Evolutionary conservation across 2,888 invertebrate species (phyloP).

Genomic region (Synanthedon tipuliformis): DNA sequence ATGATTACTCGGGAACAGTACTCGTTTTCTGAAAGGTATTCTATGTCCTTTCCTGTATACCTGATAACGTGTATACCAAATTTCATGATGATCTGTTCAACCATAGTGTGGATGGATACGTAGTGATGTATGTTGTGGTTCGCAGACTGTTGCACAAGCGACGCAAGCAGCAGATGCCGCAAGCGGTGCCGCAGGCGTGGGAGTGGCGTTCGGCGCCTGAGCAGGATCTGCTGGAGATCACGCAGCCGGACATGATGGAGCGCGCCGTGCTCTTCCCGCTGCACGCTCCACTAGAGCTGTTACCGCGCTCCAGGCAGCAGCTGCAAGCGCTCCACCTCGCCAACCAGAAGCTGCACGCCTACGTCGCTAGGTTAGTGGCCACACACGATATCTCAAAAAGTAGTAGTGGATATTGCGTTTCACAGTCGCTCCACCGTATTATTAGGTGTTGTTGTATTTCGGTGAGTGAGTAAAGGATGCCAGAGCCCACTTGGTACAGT

Average conservation of each 20-base stretch:
- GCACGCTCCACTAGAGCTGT: slow-evolving; percentile 47
- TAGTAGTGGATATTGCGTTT: too few species aligned
- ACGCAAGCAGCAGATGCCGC: slow-evolving; percentile 38
- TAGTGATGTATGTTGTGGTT: neutral
- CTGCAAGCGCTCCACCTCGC: slow-evolving; percentile 32
- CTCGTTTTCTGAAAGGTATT: too few species aligned
- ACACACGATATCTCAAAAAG: neutral
- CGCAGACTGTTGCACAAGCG: slow-evolving; percentile 4
- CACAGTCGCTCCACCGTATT: too few species aligned
- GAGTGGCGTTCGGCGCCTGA: slow-evolving; percentile 45
- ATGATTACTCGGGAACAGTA: too few species aligned
- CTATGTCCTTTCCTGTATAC: too few species aligned
- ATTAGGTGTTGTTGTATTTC: too few species aligned
- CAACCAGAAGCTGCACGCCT: slow-evolving; percentile 35
- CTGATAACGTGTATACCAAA: too few species aligned
- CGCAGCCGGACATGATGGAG: slow-evolving; percentile 35
- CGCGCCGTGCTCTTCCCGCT: slow-evolving; percentile 44
- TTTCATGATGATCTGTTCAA: too few species aligned
- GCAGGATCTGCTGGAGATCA: slow-evolving; percentile 45
- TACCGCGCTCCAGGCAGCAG: slow-evolving; percentile 22
- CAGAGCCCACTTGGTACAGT: too few species aligned
- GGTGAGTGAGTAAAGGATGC: too few species aligned
- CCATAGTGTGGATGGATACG: too few species aligned
- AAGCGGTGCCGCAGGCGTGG: slow-evolving; percentile 38
- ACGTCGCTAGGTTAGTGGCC: slow-evolving; percentile 31